Conservation (phyloP, 2,797 vertebrate species). For the Pangasius djambal region DNA sequence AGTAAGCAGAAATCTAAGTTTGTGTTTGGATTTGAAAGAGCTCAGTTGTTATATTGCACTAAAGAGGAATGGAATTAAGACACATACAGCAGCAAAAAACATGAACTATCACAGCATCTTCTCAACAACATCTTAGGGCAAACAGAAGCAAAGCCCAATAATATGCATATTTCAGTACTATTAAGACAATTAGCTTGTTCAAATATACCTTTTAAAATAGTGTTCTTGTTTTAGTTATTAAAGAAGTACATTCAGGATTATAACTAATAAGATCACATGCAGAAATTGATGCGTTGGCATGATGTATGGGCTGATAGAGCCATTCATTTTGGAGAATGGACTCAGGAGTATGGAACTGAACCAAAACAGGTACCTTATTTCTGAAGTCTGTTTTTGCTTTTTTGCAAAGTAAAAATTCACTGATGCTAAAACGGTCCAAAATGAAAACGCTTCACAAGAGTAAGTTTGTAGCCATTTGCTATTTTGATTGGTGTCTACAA, state of each 20-base stretch:
- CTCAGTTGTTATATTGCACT: constrained; percentile 78
- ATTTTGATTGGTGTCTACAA: constrained; percentile 54
- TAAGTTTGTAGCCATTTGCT: constrained; percentile 45
- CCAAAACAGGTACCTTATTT: constrained; percentile 62
- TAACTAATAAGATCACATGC: constrained; percentile 89
- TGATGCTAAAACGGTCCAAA: constrained; percentile 60
- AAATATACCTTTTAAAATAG: constrained; percentile 82
- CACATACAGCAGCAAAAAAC: constrained; percentile 77
- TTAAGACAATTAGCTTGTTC: constrained; percentile 82
- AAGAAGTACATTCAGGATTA: constrained; percentile 90
- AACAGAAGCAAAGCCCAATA: constrained; percentile 77
- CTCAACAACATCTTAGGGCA: constrained; percentile 81
- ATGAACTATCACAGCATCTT: constrained; percentile 77
- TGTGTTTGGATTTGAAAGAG: constrained; percentile 75
- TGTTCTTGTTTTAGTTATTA: constrained; percentile 73
- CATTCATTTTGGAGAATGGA: constrained; percentile 60
- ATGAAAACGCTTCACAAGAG: constrained; percentile 53
- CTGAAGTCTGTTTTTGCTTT: constrained; percentile 57
- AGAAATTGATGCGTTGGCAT: constrained; percentile 81
- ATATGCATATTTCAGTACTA: constrained; percentile 83
- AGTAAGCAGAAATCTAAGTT: constrained; percentile 79
- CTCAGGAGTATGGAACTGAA: constrained; percentile 61
- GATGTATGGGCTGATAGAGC: constrained; percentile 66
- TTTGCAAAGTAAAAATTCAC: constrained; percentile 52
- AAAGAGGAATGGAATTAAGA: constrained; percentile 75